phyloP scores from a whole-genome alignment of 2,888 invertebrate species.

The Sarcophaga rosellei region DNA sequence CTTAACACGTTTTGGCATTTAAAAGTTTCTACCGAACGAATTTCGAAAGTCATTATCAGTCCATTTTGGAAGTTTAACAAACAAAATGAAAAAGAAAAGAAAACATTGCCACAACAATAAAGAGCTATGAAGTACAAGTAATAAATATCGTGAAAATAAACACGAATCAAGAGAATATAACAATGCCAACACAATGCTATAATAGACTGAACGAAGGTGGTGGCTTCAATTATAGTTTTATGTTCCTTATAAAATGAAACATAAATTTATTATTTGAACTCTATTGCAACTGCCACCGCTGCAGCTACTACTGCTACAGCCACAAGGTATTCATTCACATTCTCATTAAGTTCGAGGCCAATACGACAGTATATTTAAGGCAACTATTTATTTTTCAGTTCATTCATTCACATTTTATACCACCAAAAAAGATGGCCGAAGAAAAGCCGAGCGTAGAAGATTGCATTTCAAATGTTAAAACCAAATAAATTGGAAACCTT shows the following conservation, averaged over 20 bases:
- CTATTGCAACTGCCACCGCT: no score
- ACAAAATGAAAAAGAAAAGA: neutral
- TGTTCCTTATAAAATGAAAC: conserved; percentile 8
- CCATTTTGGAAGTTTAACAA: conserved; percentile 11
- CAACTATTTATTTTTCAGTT: conserved; percentile 10
- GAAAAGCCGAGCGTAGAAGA: neutral
- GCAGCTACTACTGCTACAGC: no score
- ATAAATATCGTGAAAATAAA: neutral
- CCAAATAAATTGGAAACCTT: conserved; percentile 13
- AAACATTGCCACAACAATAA: neutral
- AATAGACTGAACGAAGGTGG: neutral
- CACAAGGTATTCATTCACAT: no score
- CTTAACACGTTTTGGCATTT: conserved; percentile 8
- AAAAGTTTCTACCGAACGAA: conserved; percentile 8
- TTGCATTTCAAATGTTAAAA: conserved; percentile 26
- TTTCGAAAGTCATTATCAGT: conserved; percentile 34
- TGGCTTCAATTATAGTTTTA: neutral
- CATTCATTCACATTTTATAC: neutral
- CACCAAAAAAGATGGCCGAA: neutral
- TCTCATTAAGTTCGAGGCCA: no score
- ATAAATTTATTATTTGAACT: conserved; percentile 19
- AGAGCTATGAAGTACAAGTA: neutral
- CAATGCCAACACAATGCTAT: neutral
- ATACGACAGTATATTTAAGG: no score
- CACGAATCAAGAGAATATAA: neutral